These are phyloP conservation scores for Damaliscus lunatus DNA, from an alignment of 2,113 vertebrate species.

Conservation along the genomic window DNA sequence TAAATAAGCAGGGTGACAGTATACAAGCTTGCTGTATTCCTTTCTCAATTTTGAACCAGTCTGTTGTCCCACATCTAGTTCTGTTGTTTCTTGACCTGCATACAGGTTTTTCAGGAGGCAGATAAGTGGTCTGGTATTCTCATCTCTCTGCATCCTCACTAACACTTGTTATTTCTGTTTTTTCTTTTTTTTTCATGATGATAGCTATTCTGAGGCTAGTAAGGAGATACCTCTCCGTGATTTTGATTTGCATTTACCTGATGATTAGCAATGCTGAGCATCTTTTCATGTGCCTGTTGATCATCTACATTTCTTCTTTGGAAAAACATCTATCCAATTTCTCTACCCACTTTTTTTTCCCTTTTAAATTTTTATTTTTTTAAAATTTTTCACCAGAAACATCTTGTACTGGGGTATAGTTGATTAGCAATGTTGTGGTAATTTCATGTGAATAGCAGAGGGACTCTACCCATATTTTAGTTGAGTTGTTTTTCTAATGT, in stretches of 20 bases:
- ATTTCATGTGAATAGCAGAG: neutral
- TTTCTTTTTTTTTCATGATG: neutral
- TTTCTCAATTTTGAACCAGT: neutral
- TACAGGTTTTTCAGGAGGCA: neutral
- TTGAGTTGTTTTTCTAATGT: neutral
- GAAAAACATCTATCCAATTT: neutral
- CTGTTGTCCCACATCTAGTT: neutral
- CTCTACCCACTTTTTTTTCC: neutral
- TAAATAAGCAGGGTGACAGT: neutral
- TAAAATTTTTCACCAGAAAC: neutral
- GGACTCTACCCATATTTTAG: neutral
- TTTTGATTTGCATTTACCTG: neutral
- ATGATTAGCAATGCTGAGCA: neutral
- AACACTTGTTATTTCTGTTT: neutral
- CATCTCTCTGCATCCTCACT: neutral
- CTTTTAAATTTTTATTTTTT: neutral
- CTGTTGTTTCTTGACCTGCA: neutral
- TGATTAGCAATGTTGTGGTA: neutral
- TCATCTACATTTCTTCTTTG: neutral
- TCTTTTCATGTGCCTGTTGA: neutral
- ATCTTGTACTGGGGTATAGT: neutral
- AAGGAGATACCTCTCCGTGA: neutral
- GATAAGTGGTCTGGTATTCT: neutral
- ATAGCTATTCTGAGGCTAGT: neutral
- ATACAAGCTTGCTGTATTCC: neutral